A percentile compares a stretch with the other conserved stretches of the same genome.
Conservation (phyloP, 2,797 vertebrate genomes). For the Fistularia commersonii region DNA sequence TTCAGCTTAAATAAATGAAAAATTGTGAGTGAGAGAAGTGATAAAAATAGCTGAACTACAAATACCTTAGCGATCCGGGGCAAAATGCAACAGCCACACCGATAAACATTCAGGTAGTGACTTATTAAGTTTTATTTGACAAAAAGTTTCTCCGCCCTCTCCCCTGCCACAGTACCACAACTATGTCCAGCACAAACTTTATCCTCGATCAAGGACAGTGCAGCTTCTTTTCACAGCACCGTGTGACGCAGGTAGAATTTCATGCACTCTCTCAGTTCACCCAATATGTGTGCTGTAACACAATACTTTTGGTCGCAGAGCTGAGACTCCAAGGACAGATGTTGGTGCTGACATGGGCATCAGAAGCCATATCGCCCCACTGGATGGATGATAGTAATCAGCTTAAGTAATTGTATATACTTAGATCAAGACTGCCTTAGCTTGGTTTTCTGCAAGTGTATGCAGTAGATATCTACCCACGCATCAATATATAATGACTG, state of each 20-base stretch:
- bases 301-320: conserved; percentile 18
- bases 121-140: too few species aligned
- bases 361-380: conserved; percentile 1
- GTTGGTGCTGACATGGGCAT: conserved; percentile 1
- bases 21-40: too few species aligned
- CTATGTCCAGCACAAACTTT: neutral
- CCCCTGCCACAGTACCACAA: neutral
- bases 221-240: conserved; percentile 19
- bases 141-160: too few species aligned
- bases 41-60: too few species aligned
- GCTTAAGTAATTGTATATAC: neutral
- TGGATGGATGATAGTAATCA: conserved; percentile 4
- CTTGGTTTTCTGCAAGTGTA: too few species aligned
- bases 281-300: conserved; percentile 36
- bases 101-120: too few species aligned
- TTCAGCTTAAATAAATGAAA: too few species aligned
- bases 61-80: too few species aligned
- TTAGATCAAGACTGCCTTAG: too few species aligned
- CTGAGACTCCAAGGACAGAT: conserved; percentile 12
- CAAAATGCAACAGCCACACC: too few species aligned
- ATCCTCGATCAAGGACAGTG: conserved; percentile 2
- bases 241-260: conserved; percentile 24
- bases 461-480: too few species aligned
- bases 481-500: too few species aligned
- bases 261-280: conserved; percentile 27